A percentile compares a stretch with the other conserved stretches of the same genome.
Evolutionary conservation across 2,113 vertebrate genomes (phyloP).

Genomic region (Geococcyx californianus): DNA sequence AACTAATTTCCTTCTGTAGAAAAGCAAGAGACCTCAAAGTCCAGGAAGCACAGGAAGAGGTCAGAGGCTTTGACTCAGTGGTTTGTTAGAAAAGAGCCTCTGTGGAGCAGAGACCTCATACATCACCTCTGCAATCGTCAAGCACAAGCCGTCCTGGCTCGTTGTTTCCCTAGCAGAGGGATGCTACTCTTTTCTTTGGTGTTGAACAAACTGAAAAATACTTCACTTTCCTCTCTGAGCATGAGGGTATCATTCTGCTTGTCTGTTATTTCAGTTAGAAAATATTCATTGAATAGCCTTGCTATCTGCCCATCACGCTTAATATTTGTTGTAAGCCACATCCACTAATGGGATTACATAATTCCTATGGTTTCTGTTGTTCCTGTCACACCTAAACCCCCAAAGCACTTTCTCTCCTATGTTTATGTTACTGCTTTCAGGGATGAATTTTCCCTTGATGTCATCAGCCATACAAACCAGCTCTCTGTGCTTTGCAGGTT

Average conservation of each 20-base stretch:
- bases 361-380: background rate
- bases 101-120: fast-evolving
- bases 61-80: fast-evolving
- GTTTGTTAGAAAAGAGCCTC: background rate
- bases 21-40: background rate
- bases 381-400: background rate
- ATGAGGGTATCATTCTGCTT: background rate
- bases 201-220: background rate
- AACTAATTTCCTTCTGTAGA: background rate
- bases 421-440: background rate
- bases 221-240: background rate
- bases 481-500: background rate
- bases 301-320: background rate
- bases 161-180: background rate
- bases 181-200: background rate
- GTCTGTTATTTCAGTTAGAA: background rate
- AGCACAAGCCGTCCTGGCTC: background rate
- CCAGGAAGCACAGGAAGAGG: background rate
- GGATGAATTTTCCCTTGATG: background rate
- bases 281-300: background rate
- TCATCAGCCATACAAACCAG: background rate
- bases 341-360: background rate
- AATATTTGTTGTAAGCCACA: background rate
- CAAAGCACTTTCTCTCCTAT: background rate
- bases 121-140: fast-evolving